Evolutionary conservation across 2,888 invertebrate species (phyloP), one percentile per base, ranked within the genome.

Genomic region (Brachyopa scutellaris): DNA sequence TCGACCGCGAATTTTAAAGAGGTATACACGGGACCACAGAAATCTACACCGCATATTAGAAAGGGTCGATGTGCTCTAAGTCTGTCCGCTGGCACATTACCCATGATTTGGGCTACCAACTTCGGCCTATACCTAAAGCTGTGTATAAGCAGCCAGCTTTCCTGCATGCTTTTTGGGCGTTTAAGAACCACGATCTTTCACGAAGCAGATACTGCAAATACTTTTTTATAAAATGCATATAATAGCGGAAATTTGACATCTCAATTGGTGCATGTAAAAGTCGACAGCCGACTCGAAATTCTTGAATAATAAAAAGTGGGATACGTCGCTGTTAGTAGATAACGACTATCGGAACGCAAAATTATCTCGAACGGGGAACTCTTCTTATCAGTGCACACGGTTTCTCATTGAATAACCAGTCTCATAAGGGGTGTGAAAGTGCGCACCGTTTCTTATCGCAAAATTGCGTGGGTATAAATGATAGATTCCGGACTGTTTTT

Each of bases 1-100:
- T 49, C 66, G 45, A 15, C 74, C 74, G 15, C 31, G 33, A 64
- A 74, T 78, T 64, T 62, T 23, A 69, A 11, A 11, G 74, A 36
- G 13, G 66, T 53, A 7, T 77, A 61, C 1, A 78, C 69, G 1
- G 70, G 72, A 8, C 66, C 74, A 64, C 76, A 80, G 64, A 84
- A 83, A 42, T 84, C 79, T 29, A 73, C 83, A 9, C 59, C 53
- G 17, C 42, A 29, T 17, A 73, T 61, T 11, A 11, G 2, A 11
- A n/a, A n/a, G n/a, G n/a, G n/a, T n/a, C n/a, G n/a, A n/a, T n/a
- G n/a, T n/a, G n/a, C n/a, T n/a, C n/a, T 38, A 13, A 38, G 6
- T 2, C 38, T n/a, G 13, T 38, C 13, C 6, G 13, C 38, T 13
- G 38, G 38, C 13, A 11, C 5, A 38, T 38, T 13, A 13, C 38